Conservation (phyloP, 2,888 invertebrate genomes). For the Gandaritis pyraliata region DNA sequence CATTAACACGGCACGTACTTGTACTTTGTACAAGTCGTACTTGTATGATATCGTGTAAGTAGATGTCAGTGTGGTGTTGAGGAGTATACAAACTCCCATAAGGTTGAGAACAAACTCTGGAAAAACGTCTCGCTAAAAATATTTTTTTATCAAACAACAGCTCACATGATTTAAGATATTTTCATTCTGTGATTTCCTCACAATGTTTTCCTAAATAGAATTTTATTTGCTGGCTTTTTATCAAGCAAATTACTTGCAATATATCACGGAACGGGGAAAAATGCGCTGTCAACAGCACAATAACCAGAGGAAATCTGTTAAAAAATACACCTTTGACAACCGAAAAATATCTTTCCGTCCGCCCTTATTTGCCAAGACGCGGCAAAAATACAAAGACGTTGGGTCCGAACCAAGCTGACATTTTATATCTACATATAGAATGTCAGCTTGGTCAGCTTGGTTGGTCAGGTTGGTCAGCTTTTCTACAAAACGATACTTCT, state of each 20-base stretch:
- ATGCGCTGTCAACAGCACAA: constrained; percentile 17
- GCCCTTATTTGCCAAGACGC: constrained; percentile 1
- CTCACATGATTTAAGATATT: not conserved
- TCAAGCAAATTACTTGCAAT: constrained; percentile 12
- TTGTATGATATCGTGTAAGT: no score
- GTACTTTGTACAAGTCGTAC: no score
- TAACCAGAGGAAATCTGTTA: constrained; percentile 35
- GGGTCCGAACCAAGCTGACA: not conserved
- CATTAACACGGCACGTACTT: no score
- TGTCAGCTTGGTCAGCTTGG: no score
- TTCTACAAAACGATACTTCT: no score
- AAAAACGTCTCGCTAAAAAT: no score
- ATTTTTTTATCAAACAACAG: not conserved
- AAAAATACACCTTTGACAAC: constrained; percentile 41
- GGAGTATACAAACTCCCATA: no score
- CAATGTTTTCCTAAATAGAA: not conserved
- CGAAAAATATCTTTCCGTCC: constrained; percentile 49
- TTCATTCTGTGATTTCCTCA: not conserved
- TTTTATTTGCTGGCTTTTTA: constrained; percentile 11
- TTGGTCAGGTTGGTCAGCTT: no score
- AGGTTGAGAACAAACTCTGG: no score
- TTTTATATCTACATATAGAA: no score
- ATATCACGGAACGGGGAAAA: constrained; percentile 20
- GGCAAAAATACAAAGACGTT: no score
- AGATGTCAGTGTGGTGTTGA: no score